Base-by-base conservation (phyloP, 2,113 vertebrate species). In the Andinoacara biseriatus region DNA sequence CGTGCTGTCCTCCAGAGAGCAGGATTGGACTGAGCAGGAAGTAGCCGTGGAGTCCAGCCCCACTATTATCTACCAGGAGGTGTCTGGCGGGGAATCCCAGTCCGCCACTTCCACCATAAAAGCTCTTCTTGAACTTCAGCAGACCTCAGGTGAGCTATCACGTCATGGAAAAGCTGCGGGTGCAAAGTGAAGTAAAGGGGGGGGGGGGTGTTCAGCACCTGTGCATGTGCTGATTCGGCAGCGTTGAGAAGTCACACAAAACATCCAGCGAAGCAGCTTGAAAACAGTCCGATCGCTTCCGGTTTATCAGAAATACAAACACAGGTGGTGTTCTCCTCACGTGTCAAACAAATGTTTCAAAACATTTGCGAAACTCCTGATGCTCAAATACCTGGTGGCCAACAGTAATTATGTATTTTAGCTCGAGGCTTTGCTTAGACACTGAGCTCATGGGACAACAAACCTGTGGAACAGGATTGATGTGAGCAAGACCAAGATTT, bases 101-200 rank as follows among this genome's bases (percentile, higher is more conserved):
- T 99, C 98, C 0, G 98, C 98, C 31, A 96, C 98, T 13, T 99
- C 98, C 82, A 99, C 98, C 5, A 99, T 99, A 90, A 99, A 98
- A 95, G 98, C 98, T 13, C 94, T 99, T 40, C 93, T 99, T 92
- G 98, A 99, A 92, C 97, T 99, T 82, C 98, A 99, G 89, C 98
- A 99, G 91, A 98, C 97, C 35, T 96, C 97, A 95, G 97, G 98
- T 98, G 85, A 90, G 94, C 5, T 5, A 17, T 58, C 38, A 38
- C 20, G 22, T 84, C 38, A 65, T 1, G 0, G 52, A 77, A 58
- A 77, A 24, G 67, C 10, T 72, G 43, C 67, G 52, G 18, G 5
- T 57, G 33, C 31, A 18, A 38, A 56, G 6, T 14, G 29, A 10
- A 33, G 20, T 33, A 18, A 18, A 49, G 20, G 43, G 57, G 33